Percentiles rank a stretch among this genome's conserved stretches.
Evolutionary conservation across 2,113 vertebrate genomes (phyloP).

Genomic region (Athene noctua): DNA sequence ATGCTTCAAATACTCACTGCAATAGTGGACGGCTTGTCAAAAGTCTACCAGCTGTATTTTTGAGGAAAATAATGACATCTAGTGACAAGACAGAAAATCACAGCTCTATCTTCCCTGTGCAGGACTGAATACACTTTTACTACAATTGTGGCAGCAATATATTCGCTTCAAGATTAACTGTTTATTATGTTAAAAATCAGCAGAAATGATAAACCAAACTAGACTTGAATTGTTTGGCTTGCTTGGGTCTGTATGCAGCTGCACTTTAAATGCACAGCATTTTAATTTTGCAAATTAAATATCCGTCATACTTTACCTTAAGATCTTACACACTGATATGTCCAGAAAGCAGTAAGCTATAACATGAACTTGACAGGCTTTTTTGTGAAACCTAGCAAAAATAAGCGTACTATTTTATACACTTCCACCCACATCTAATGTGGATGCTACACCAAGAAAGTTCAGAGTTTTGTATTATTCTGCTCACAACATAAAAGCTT

Average conservation of each 20-base stretch:
- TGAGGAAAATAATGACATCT: slow-evolving; percentile 71
- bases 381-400: neutral
- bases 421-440: neutral
- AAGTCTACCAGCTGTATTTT: neutral
- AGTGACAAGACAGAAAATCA: slow-evolving; percentile 66
- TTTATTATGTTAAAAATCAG: neutral
- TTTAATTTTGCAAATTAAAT: neutral
- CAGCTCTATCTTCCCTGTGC: neutral
- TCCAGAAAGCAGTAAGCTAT: neutral
- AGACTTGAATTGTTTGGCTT: neutral
- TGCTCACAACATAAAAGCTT: neutral
- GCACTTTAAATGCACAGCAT: neutral
- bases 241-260: neutral
- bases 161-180: neutral
- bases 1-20: neutral
- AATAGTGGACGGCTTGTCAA: neutral
- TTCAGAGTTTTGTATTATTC: neutral
- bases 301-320: neutral
- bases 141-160: neutral
- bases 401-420: neutral
- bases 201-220: neutral
- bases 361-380: neutral
- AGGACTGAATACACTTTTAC: neutral
- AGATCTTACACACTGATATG: neutral
- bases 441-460: neutral